These are phyloP conservation scores for Plecturocebus donacophilus DNA, from an alignment of 2,113 vertebrate species.

Conservation along the genomic window DNA sequence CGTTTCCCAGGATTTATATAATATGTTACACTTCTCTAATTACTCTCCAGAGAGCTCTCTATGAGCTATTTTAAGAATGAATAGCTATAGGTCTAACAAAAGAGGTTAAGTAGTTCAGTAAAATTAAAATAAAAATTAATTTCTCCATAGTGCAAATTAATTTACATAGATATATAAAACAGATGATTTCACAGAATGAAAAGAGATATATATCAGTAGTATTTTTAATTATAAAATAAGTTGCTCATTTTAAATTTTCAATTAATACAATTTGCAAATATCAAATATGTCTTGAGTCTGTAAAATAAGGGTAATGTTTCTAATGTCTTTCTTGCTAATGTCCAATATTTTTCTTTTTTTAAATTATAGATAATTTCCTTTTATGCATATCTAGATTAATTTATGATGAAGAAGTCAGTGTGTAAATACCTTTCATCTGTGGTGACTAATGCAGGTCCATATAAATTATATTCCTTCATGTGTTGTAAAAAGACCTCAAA, in stretches of 20 bases:
- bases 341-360: background rate
- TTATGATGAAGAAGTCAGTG: background rate
- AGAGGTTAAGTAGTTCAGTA: background rate
- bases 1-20: background rate
- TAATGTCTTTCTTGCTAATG: background rate
- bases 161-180: background rate
- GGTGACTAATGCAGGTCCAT: background rate
- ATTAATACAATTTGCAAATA: background rate
- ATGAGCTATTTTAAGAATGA: constrained; percentile 11
- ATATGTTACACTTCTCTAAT: background rate
- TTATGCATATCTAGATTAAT: background rate
- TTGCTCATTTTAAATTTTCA: background rate
- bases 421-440: background rate
- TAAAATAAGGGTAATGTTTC: background rate
- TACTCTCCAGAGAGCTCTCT: background rate
- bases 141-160: background rate
- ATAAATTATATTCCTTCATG: background rate
- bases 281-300: background rate
- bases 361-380: background rate
- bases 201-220: background rate
- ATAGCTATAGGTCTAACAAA: background rate
- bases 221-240: background rate
- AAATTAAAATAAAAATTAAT: background rate
- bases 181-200: background rate
- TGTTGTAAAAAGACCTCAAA: background rate